A percentile compares a stretch with the other conserved stretches of the same genome.
phyloP scores from a whole-genome alignment of 2,113 vertebrate species.

The Sigmodon hispidus region DNA sequence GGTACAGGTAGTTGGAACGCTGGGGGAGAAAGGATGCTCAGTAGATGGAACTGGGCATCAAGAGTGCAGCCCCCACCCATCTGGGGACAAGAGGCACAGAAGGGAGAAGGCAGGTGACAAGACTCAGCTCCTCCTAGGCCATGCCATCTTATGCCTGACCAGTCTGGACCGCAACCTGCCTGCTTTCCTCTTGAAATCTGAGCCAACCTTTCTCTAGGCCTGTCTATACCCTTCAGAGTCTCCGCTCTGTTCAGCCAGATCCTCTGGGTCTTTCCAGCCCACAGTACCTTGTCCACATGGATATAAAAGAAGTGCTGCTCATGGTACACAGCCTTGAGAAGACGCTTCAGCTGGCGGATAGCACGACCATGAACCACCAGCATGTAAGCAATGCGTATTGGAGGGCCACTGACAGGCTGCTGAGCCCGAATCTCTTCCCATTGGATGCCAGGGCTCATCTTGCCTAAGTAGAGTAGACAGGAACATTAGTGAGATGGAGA shows the following conservation, averaged over 20 bases:
- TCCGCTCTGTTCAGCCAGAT: neutral
- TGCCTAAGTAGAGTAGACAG: slow-evolving; percentile 82
- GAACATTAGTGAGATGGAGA: neutral
- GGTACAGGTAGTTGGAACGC: slow-evolving; percentile 96
- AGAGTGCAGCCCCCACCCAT: neutral
- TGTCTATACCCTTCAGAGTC: neutral
- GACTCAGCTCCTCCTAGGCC: neutral
- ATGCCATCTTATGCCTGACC: neutral
- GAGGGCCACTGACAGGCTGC: slow-evolving; percentile 86
- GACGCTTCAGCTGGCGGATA: slow-evolving; percentile 94
- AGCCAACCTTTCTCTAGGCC: neutral
- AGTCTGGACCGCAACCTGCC: neutral
- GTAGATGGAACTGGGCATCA: neutral
- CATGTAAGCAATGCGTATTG: slow-evolving; percentile 93
- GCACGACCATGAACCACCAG: slow-evolving; percentile 96
- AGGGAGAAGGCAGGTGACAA: neutral
- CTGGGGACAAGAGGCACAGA: neutral
- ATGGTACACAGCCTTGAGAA: slow-evolving; percentile 98
- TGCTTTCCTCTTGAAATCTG: neutral
- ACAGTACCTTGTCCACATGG: slow-evolving; percentile 95
- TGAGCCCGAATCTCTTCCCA: slow-evolving; percentile 89
- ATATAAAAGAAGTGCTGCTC: slow-evolving; percentile 97
- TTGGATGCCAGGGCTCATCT: slow-evolving; percentile 89
- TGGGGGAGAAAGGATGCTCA: slow-evolving; percentile 65
- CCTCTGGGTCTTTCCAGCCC: neutral